Evolutionary conservation across 2,797 vertebrate species (phyloP).

Genomic region (Chaetodon trifasciatus): DNA sequence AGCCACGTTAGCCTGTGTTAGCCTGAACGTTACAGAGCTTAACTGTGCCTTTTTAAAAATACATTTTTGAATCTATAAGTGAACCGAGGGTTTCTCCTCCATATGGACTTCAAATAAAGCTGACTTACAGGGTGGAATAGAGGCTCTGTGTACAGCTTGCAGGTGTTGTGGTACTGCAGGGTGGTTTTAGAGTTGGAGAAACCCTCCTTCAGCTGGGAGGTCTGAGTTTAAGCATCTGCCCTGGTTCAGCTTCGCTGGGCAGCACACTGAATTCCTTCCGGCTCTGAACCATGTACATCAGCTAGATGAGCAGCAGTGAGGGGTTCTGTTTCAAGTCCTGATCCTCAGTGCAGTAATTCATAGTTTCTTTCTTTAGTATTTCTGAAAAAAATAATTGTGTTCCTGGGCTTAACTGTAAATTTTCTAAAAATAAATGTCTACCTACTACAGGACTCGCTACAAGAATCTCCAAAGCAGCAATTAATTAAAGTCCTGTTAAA

Average conservation of each 20-base stretch:
- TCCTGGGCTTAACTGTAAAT: neutral
- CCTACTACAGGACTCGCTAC: neutral
- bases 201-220: slow-evolving; percentile 32
- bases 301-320: neutral
- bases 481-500: neutral
- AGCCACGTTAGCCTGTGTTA: neutral
- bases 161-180: slow-evolving; percentile 38
- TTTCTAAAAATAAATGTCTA: neutral
- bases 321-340: neutral
- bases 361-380: neutral
- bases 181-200: slow-evolving; percentile 9
- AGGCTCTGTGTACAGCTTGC: slow-evolving; percentile 4
- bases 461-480: neutral
- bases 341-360: neutral
- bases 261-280: slow-evolving; percentile 5
- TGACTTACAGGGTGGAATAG: slow-evolving; percentile 8
- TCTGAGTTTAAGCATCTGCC: slow-evolving; percentile 33
- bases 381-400: neutral
- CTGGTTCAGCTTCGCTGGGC: slow-evolving; percentile 32
- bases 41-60: neutral
- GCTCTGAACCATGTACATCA: slow-evolving; percentile 7
- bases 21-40: neutral
- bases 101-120: slow-evolving; percentile 2
- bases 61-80: neutral
- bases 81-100: neutral